Evolutionary conservation across 2,888 invertebrate species (phyloP).

Genomic region (Timandra comae): DNA sequence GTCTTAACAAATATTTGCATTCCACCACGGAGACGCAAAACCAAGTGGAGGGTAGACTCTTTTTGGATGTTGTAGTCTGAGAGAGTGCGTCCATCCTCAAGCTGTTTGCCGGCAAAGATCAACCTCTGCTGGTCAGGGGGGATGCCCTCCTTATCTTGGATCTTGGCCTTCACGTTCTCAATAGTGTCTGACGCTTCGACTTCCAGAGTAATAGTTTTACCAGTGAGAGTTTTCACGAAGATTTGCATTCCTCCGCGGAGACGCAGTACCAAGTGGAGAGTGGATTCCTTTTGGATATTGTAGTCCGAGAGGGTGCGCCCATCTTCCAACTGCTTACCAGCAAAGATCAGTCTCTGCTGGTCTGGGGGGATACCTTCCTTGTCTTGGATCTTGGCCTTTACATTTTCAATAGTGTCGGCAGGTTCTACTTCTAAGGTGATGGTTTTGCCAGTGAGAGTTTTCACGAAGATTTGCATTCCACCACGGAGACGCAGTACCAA

Average conservation of each 20-base stretch:
- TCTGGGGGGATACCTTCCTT: slow-evolving; percentile 56
- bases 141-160: slow-evolving; percentile 44
- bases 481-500: slow-evolving; percentile 52
- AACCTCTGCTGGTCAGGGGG: slow-evolving; percentile 43
- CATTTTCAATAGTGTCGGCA: slow-evolving; percentile 53
- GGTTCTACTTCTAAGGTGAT: slow-evolving; percentile 50
- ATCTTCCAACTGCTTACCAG: slow-evolving; percentile 51
- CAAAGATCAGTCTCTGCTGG: slow-evolving; percentile 50
- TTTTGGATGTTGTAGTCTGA: slow-evolving; percentile 46
- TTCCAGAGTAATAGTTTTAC: slow-evolving; percentile 40
- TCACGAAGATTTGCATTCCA: slow-evolving; percentile 55
- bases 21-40: slow-evolving; percentile 38
- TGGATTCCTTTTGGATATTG: slow-evolving; percentile 53
- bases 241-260: slow-evolving; percentile 52
- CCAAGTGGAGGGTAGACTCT: slow-evolving; percentile 39
- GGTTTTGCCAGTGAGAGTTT: slow-evolving; percentile 50
- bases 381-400: slow-evolving; percentile 55
- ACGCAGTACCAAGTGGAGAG: slow-evolving; percentile 45
- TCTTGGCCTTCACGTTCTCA: slow-evolving; percentile 45
- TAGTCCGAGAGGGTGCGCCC: slow-evolving; percentile 52
- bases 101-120: slow-evolving; percentile 42
- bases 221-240: slow-evolving; percentile 40
- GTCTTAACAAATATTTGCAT: slow-evolving; percentile 46
- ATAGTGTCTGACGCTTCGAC: slow-evolving; percentile 42
- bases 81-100: slow-evolving; percentile 40